phyloP scores from a whole-genome alignment of 2,113 vertebrate genomes.

The Nanorana parkeri region DNA sequence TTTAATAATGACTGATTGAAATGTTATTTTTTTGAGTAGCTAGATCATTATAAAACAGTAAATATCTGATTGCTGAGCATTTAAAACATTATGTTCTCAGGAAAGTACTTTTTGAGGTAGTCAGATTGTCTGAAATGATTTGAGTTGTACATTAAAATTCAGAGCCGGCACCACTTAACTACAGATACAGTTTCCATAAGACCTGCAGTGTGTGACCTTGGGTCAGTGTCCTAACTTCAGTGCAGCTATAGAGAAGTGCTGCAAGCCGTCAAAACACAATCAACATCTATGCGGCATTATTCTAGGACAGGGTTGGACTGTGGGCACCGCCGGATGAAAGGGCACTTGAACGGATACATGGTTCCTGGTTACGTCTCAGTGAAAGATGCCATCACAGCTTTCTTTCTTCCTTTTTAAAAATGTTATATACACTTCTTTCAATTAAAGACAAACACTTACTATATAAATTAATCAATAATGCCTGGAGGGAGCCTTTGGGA shows the following conservation, averaged over 20 bases:
- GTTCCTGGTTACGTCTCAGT: too few species aligned
- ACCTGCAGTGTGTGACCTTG: slow-evolving; percentile 51
- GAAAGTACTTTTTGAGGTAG: neutral
- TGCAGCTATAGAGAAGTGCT: neutral
- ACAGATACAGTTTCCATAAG: slow-evolving; percentile 32
- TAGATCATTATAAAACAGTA: neutral
- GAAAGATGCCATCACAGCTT: too few species aligned
- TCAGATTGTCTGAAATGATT: neutral
- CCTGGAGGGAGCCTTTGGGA: too few species aligned
- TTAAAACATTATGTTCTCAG: neutral
- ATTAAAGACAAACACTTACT: too few species aligned
- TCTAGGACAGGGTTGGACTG: too few species aligned
- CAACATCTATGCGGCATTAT: too few species aligned
- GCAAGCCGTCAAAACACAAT: too few species aligned
- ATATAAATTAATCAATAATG: too few species aligned
- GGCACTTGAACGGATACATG: too few species aligned
- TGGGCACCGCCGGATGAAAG: too few species aligned
- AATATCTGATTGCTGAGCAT: neutral
- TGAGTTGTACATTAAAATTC: neutral
- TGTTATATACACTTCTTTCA: too few species aligned
- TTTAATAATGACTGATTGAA: neutral
- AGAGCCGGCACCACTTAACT: neutral
- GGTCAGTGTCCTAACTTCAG: slow-evolving; percentile 37
- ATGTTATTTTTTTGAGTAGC: neutral
- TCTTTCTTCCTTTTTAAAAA: too few species aligned